Conservation (phyloP, 30 jellyfish, hydroid and myxozoan species). For the Hydra vulgaris region DNA sequence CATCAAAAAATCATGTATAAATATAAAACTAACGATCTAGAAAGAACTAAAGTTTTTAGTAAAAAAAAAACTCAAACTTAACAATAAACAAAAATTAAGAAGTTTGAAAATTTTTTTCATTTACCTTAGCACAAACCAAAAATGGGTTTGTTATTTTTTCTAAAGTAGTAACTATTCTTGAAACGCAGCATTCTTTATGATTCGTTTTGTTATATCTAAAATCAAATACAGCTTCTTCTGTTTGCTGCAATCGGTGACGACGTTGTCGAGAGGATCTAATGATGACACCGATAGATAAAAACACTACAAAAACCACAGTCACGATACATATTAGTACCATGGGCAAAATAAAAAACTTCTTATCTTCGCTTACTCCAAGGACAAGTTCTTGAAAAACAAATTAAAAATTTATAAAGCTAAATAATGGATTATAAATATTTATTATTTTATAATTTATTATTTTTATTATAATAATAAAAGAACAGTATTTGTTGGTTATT, state of each 20-base stretch:
- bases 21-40: too few species aligned
- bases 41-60: too few species aligned
- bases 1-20: too few species aligned
- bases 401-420: too few species aligned
- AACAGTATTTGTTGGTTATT: too few species aligned
- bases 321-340: not conserved
- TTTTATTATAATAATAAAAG: too few species aligned
- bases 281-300: not conserved
- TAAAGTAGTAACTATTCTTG: not conserved
- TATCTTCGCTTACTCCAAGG: not conserved
- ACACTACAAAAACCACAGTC: not conserved
- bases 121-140: not conserved
- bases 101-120: too few species aligned
- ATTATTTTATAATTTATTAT: too few species aligned
- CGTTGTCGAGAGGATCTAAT: not conserved
- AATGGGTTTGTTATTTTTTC: not conserved
- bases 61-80: too few species aligned
- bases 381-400: too few species aligned
- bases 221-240: constrained; percentile 25
- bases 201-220: not conserved
- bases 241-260: not conserved
- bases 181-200: not conserved
- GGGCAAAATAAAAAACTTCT: not conserved
- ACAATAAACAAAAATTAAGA: too few species aligned
- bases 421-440: too few species aligned